Percentiles rank a stretch among this genome's conserved stretches.
Evolutionary conservation across 1,140 invertebrate genomes (phyloP).

Genomic region (Drosophila truncata): DNA sequence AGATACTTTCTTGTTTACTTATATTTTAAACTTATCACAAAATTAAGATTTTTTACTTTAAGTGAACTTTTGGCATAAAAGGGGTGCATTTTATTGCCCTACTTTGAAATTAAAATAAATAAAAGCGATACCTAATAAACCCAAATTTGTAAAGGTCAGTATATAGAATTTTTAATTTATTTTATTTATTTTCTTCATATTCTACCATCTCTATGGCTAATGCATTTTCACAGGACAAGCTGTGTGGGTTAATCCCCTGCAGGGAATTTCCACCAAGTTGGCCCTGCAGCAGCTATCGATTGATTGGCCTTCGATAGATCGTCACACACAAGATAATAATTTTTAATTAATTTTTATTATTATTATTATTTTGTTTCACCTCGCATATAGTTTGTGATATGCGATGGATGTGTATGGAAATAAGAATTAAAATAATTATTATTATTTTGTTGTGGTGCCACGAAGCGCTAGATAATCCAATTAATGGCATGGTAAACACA

Average conservation of each 20-base stretch:
- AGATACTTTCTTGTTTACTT: no score
- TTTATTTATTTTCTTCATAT: no score
- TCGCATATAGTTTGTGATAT: not conserved
- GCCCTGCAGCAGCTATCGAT: conserved; percentile 47
- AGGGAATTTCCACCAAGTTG: conserved; percentile 32
- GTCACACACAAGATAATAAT: conserved; percentile 44
- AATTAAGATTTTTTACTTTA: not conserved
- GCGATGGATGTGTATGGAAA: conserved; percentile 21
- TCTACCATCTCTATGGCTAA: not conserved
- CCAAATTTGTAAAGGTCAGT: not conserved
- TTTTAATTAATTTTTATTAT: conserved; percentile 72
- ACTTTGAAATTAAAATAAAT: not conserved
- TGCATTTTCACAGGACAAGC: not conserved
- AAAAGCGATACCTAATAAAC: not conserved
- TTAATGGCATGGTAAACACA: conserved; percentile 64
- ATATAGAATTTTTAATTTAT: not conserved
- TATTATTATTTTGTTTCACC: not conserved
- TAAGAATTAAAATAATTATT: conserved; percentile 53
- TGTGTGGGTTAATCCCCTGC: not conserved
- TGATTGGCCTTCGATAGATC: conserved; percentile 53
- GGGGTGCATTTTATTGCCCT: no score
- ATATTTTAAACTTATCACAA: no score
- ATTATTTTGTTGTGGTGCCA: conserved; percentile 59
- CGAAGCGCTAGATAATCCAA: conserved; percentile 71
- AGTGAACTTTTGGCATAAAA: no score